phyloP scores from a whole-genome alignment of 2,797 vertebrate species.

The Helicolenus hilgendorfi region DNA sequence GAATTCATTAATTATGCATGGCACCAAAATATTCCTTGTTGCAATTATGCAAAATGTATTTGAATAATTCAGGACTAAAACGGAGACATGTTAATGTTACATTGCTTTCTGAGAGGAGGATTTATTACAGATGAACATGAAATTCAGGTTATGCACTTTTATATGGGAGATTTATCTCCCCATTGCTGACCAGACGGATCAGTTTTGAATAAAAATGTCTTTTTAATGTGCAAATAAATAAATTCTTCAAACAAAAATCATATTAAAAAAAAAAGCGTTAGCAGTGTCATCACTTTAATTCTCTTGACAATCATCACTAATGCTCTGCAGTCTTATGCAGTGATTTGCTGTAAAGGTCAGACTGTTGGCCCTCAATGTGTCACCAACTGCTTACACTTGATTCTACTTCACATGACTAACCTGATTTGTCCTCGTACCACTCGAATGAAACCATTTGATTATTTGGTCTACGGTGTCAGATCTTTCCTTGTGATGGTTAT shows the following conservation, averaged over 20 bases:
- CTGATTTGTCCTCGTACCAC: not conserved
- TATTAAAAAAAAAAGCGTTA: not conserved
- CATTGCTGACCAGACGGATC: not conserved
- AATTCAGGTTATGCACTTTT: not conserved
- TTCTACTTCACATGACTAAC: not conserved
- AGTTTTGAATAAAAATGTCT: not conserved
- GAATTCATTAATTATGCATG: constrained; percentile 62
- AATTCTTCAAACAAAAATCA: not conserved
- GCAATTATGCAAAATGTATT: constrained; percentile 33
- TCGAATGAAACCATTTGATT: not conserved
- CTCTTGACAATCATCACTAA: not conserved
- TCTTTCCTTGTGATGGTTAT: not conserved
- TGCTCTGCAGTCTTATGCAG: not conserved
- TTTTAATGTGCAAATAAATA: not conserved
- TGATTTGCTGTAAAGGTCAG: not conserved
- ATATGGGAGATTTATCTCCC: no score
- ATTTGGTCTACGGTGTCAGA: not conserved
- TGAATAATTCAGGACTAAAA: constrained; percentile 53
- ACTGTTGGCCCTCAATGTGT: not conserved
- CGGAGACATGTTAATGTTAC: not conserved
- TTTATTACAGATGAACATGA: not conserved
- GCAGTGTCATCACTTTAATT: not conserved
- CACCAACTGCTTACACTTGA: not conserved
- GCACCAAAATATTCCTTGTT: constrained; percentile 32
- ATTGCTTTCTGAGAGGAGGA: not conserved